phyloP scores from a whole-genome alignment of 2,888 invertebrate genomes.

The Microplitis manilae region DNA sequence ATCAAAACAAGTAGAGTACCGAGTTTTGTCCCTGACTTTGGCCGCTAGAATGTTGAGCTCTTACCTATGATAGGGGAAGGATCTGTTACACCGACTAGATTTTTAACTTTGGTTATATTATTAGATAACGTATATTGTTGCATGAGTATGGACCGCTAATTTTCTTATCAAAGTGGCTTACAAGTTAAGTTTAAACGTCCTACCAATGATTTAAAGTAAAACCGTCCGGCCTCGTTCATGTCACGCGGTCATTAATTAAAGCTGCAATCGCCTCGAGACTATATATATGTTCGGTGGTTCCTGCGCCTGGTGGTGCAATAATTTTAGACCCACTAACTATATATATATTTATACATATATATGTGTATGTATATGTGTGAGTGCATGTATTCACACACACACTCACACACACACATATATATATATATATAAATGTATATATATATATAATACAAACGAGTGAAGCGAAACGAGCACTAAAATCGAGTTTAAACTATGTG shows the following conservation, averaged over 20 bases:
- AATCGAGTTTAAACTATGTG: constrained; percentile 25
- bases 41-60: too few species aligned
- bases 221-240: constrained; percentile 54
- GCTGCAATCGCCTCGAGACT: constrained; percentile 39
- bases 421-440: background rate
- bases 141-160: constrained; percentile 35
- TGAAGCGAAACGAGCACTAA: constrained; percentile 8
- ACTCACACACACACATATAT: background rate
- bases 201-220: constrained; percentile 42
- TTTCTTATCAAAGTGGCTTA: constrained; percentile 40
- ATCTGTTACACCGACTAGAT: too few species aligned
- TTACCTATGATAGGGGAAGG: too few species aligned
- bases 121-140: background rate
- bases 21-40: too few species aligned
- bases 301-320: constrained; percentile 21
- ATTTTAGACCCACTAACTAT: constrained; percentile 26
- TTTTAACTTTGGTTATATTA: too few species aligned
- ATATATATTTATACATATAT: background rate
- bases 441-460: background rate
- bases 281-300: constrained; percentile 30
- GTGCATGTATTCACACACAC: too few species aligned
- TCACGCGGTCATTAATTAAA: constrained; percentile 57
- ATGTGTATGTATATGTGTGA: background rate
- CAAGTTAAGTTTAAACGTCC: constrained; percentile 33
- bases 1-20: too few species aligned